Base-by-base conservation (phyloP, 2,888 invertebrate species). In the Hypsopygia costalis region DNA sequence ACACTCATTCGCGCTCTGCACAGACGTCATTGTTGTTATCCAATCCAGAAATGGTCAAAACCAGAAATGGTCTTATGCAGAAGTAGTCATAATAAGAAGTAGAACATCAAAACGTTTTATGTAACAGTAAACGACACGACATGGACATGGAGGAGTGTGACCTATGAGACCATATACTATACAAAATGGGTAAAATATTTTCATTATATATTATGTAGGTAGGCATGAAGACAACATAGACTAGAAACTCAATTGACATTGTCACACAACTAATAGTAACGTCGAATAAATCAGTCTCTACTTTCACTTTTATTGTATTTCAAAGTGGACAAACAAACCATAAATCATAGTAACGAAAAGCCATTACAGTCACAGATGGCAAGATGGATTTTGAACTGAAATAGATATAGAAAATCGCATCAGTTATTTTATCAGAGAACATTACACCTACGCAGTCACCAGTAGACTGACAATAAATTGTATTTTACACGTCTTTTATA, bases 341-440 rank as follows among this genome's bases (percentile, higher is more conserved):
- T 77, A 71, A 66, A 74, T 74, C 72, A 74, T 60, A 44, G 49
- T 44, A 55, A 63, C 61, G 53, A 60, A 66, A 52, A 65, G 49
- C 68, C 64, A 71, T 74, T 73, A 67, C 55, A 73, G 62, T 58
- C 59, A 60, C 58, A 68, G 69, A 70, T 65, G 59, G 58, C 43
- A 44, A 47, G 49, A 57, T 55, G 40, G 44, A 67, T 66, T 70
- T 69, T 68, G 65, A 67, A 62, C 59, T 58, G 58, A 55, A 52
- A 58, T 55, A 59, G 61, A 58, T 68, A 61, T 52, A 62, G 46
- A 45, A 51, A 25, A 50, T 48, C 44, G 40, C 43, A 22, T 44
- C 41, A 39, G 46, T 47, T 51, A 54, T 53, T 61, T 53, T 62
- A 58, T 57, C 53, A 40, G 40, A 20, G 36, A 41, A 51, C 47